A percentile compares a stretch with the other conserved stretches of the same genome.
Evolutionary conservation across 2,797 vertebrate genomes (phyloP).

Genomic region (Acestrorhynchus altus): DNA sequence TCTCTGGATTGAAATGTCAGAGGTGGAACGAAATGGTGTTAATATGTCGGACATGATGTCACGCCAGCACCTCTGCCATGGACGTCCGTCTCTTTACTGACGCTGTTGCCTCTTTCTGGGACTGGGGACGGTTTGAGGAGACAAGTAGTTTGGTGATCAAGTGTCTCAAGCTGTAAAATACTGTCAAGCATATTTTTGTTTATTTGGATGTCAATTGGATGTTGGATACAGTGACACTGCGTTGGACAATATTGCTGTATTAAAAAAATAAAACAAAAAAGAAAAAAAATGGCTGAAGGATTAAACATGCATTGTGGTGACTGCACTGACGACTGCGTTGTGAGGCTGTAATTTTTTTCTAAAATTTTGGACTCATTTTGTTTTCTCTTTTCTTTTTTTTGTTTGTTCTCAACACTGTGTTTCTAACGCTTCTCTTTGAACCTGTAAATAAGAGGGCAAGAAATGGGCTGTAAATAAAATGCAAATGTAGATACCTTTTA

Average conservation of each 20-base stretch:
- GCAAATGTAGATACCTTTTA: conserved; percentile 99
- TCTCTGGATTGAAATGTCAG: conserved; percentile 20
- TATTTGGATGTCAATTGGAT: conserved; percentile 68
- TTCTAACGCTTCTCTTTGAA: conserved; percentile 93
- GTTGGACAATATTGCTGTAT: conserved; percentile 51
- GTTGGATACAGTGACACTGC: conserved; percentile 71
- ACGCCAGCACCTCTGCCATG: conserved; percentile 48
- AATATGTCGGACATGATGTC: conserved; percentile 63
- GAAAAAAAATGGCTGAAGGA: conserved; percentile 77
- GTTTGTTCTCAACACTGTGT: conserved; percentile 91
- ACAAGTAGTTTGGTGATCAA: conserved; percentile 60
- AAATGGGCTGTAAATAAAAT: conserved; percentile 93
- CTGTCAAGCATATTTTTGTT: conserved; percentile 66
- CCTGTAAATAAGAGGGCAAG: conserved; percentile 90
- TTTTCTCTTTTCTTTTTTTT: conserved; percentile 70
- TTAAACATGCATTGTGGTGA: conserved; percentile 83
- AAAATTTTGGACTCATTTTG: conserved; percentile 88
- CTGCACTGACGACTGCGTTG: conserved; percentile 88
- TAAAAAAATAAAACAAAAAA: conserved; percentile 54
- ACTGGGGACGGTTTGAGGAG: conserved; percentile 49
- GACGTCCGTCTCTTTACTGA: conserved; percentile 35
- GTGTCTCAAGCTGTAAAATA: conserved; percentile 74
- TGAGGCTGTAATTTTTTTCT: conserved; percentile 84
- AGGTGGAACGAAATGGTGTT: conserved; percentile 46
- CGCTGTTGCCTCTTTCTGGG: conserved; percentile 56